Conservation (phyloP, 92 coral and sea anemone genomes). For the Pocillopora meandrina region DNA sequence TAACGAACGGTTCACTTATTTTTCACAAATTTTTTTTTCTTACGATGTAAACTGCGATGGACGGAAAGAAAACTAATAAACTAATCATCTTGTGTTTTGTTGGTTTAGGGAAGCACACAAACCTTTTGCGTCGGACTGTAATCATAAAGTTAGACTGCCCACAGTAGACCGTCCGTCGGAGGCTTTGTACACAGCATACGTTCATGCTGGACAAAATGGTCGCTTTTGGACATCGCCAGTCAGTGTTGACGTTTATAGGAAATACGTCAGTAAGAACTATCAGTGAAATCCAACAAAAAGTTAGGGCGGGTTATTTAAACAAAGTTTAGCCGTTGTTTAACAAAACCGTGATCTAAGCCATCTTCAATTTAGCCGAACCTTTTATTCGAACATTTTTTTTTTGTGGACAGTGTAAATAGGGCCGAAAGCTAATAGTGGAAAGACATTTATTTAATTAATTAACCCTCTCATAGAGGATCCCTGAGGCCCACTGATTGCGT, state of each 20-base stretch:
- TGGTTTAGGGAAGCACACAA: constrained; percentile 62
- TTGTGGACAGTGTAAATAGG: too few species aligned
- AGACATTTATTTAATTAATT: too few species aligned
- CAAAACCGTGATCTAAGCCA: too few species aligned
- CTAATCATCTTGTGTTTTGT: not conserved
- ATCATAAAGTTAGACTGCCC: constrained; percentile 71
- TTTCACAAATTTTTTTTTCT: not conserved
- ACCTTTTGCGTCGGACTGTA: constrained; percentile 71
- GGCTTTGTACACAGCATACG: constrained; percentile 62
- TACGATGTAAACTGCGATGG: not conserved
- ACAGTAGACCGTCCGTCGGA: constrained; percentile 66
- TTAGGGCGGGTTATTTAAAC: not conserved
- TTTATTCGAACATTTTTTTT: too few species aligned
- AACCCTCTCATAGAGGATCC: too few species aligned
- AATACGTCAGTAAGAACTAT: constrained; percentile 52
- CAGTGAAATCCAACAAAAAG: not conserved
- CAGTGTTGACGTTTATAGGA: constrained; percentile 45
- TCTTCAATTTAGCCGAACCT: too few species aligned
- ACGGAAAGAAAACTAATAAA: not conserved
- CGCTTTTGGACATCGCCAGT: constrained; percentile 48
- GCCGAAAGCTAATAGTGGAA: too few species aligned
- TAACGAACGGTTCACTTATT: too few species aligned
- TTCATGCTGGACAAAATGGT: constrained; percentile 63
- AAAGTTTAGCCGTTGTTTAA: too few species aligned
- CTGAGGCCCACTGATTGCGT: too few species aligned